Conservation (phyloP, 1,140 invertebrate genomes). For the Lycorma delicatula region DNA sequence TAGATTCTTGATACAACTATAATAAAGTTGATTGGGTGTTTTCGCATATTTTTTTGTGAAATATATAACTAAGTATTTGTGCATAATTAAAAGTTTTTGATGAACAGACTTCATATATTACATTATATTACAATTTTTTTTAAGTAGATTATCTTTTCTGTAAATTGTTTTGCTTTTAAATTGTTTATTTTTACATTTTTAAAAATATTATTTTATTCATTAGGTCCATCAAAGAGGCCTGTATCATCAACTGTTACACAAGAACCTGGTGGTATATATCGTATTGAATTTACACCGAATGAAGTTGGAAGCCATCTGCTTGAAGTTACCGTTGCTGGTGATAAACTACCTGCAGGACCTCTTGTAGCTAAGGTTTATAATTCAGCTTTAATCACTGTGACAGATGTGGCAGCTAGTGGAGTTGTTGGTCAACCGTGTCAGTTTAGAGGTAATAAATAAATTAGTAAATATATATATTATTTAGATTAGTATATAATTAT, state of each 20-base stretch:
- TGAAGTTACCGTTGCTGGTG: conserved; percentile 75
- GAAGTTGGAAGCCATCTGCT: conserved; percentile 88
- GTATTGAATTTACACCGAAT: conserved; percentile 80
- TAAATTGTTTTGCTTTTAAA: no score
- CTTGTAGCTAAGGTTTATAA: conserved; percentile 90
- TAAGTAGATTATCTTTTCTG: no score
- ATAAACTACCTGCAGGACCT: conserved; percentile 75
- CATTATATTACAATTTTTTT: no score
- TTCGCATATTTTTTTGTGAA: no score
- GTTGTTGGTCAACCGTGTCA: conserved; percentile 86
- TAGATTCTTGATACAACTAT: no score
- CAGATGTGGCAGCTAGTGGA: conserved; percentile 69
- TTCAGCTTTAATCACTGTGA: conserved; percentile 81
- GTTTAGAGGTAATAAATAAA: conserved; percentile 66
- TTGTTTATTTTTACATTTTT: no score
- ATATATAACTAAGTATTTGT: no score
- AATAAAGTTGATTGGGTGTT: no score
- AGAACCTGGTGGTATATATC: conserved; percentile 66
- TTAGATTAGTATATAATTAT: no score
- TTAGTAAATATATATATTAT: neutral
- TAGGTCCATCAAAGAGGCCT: conserved; percentile 58
- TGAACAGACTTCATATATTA: no score
- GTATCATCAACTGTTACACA: conserved; percentile 60
- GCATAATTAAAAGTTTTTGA: no score
- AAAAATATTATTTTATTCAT: no score